A percentile compares a stretch with the other conserved stretches of the same genome.
Conservation (phyloP, 1,140 invertebrate genomes). For the Drosophila leontia region DNA sequence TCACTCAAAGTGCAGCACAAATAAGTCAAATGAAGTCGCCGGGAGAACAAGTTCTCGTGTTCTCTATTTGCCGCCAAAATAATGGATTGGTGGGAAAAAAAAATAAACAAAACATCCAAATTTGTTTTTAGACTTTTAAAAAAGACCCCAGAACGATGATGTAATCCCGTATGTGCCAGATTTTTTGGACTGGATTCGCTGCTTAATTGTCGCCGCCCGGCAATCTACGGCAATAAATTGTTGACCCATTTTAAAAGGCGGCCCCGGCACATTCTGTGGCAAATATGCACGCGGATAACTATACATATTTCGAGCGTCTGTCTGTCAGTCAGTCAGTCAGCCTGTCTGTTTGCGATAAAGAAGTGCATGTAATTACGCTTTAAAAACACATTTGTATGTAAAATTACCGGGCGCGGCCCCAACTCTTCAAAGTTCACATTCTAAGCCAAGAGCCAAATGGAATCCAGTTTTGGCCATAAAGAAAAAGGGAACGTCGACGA, state of each 20-base stretch:
- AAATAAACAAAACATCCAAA: slow-evolving; percentile 44
- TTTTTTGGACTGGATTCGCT: slow-evolving; percentile 67
- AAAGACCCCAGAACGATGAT: slow-evolving; percentile 51
- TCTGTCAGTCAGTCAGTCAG: slow-evolving; percentile 18
- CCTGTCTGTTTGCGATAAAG: slow-evolving; percentile 56
- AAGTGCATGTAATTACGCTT: slow-evolving; percentile 79
- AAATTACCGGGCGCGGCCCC: slow-evolving; percentile 41
- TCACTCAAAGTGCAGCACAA: slow-evolving; percentile 63
- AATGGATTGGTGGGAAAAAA: slow-evolving; percentile 1
- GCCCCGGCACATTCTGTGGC: slow-evolving; percentile 53
- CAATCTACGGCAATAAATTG: slow-evolving; percentile 76
- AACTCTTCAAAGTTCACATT: slow-evolving; percentile 64
- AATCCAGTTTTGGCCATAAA: slow-evolving; percentile 82
- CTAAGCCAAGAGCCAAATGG: slow-evolving; percentile 68
- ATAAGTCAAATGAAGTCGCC: slow-evolving; percentile 40
- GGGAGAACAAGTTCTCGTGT: slow-evolving; percentile 55
- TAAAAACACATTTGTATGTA: slow-evolving; percentile 75
- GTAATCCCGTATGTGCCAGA: slow-evolving; percentile 75
- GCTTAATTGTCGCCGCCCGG: slow-evolving; percentile 66
- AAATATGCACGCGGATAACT: slow-evolving; percentile 37
- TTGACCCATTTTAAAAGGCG: slow-evolving; percentile 75
- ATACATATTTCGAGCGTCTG: slow-evolving; percentile 9
- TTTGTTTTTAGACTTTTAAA: slow-evolving; percentile 31
- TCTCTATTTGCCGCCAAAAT: slow-evolving; percentile 48
- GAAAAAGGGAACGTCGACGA: slow-evolving; percentile 72